Conservation (phyloP, 2,888 invertebrate species). For the Desoria tigrina region DNA sequence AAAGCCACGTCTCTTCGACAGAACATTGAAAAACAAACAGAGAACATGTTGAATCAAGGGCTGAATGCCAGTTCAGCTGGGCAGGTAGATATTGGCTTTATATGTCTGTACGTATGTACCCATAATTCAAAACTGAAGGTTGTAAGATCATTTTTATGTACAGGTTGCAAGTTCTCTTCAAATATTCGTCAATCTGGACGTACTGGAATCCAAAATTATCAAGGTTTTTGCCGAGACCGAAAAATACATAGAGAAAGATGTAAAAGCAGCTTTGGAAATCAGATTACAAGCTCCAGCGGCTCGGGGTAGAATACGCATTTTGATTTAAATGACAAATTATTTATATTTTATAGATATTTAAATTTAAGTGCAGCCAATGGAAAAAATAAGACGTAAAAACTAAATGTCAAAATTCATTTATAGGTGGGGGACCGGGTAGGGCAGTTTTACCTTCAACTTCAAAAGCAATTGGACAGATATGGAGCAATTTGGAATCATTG, state of each 20-base stretch:
- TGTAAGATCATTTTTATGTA: too few species aligned
- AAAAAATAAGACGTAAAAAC: background rate
- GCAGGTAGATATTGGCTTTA: constrained; percentile 61
- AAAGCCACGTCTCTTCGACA: constrained; percentile 68
- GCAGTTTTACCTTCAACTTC: constrained; percentile 62
- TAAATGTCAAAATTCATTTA: background rate
- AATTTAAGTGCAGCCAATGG: background rate
- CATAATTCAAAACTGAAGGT: too few species aligned
- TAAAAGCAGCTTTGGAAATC: constrained; percentile 54
- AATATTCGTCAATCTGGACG: constrained; percentile 64
- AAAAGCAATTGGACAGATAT: constrained; percentile 60
- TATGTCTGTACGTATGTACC: too few species aligned
- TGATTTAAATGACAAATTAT: background rate
- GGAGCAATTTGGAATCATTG: constrained; percentile 76
- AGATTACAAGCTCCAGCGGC: constrained; percentile 33
- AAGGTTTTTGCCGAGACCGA: constrained; percentile 59
- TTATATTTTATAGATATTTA: background rate
- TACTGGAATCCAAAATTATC: constrained; percentile 59
- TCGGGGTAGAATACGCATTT: constrained; percentile 22
- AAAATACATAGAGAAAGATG: constrained; percentile 58
- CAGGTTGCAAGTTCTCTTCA: constrained; percentile 67
- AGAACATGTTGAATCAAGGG: constrained; percentile 76
- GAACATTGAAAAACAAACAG: constrained; percentile 76
- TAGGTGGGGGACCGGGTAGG: constrained; percentile 62
- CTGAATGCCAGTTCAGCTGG: constrained; percentile 72